Evolutionary conservation across 2,888 invertebrate genomes (phyloP).

Genomic region (Alviniconcha strummeri): DNA sequence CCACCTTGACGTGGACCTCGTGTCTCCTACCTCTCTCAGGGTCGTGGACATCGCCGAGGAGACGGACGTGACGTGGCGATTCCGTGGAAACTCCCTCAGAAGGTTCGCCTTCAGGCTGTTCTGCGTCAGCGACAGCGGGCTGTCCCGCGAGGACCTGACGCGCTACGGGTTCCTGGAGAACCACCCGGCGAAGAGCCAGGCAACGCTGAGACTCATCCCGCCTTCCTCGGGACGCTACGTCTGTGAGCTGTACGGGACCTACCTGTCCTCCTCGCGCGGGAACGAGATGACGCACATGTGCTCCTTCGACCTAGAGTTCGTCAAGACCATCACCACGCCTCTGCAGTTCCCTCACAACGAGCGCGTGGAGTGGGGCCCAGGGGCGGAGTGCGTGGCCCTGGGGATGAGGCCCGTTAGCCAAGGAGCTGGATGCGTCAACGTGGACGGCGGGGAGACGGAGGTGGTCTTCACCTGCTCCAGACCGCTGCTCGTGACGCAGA

Average conservation of each 20-base stretch:
- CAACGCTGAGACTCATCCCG: slow-evolving; percentile 51
- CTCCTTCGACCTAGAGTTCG: slow-evolving; percentile 52
- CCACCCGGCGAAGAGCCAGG: slow-evolving; percentile 46
- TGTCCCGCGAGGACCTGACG: slow-evolving; percentile 3
- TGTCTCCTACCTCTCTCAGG: slow-evolving; percentile 1
- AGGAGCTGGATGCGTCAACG: slow-evolving; percentile 54
- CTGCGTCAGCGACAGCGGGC: not conserved
- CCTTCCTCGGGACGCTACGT: slow-evolving; percentile 54
- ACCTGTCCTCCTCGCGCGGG: slow-evolving; percentile 45
- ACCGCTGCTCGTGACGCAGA: slow-evolving; percentile 24
- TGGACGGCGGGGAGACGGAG: slow-evolving; percentile 61
- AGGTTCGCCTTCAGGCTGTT: slow-evolving; percentile 29
- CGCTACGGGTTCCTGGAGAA: slow-evolving; percentile 56
- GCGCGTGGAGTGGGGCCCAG: slow-evolving; percentile 68
- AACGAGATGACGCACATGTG: slow-evolving; percentile 48
- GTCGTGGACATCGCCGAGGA: slow-evolving; percentile 39
- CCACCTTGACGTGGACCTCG: slow-evolving; percentile 19
- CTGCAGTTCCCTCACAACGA: slow-evolving; percentile 62
- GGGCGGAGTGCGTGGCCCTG: slow-evolving; percentile 55
- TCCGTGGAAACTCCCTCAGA: slow-evolving; percentile 13
- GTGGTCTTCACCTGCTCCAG: slow-evolving; percentile 49
- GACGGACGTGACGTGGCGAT: slow-evolving; percentile 29
- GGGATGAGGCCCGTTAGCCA: slow-evolving; percentile 62
- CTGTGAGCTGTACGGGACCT: slow-evolving; percentile 57
- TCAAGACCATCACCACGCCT: slow-evolving; percentile 45